phyloP scores from a whole-genome alignment of 2,888 invertebrate species.

The Yponomeuta cagnagella region DNA sequence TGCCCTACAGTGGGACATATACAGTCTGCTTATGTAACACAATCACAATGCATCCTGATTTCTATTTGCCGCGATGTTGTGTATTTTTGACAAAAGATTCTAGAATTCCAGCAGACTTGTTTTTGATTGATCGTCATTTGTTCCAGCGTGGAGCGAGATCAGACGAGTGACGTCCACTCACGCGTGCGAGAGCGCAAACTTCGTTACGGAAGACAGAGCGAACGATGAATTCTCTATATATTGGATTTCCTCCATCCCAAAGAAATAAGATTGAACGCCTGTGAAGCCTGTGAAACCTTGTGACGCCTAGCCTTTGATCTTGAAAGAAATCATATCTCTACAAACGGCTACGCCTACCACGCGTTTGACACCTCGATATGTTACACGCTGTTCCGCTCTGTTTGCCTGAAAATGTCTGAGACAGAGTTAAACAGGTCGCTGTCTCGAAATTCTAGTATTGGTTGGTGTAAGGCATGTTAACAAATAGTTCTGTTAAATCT shows the following conservation, averaged over 20 bases:
- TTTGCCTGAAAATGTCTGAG: no score
- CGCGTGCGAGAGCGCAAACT: neutral
- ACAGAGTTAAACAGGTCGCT: no score
- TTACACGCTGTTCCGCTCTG: no score
- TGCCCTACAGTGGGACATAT: no score
- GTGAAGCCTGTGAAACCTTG: neutral
- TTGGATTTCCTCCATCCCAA: neutral
- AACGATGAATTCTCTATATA: neutral
- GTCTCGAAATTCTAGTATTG: no score
- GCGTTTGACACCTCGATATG: no score
- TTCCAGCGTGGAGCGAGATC: neutral
- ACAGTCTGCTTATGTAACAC: no score
- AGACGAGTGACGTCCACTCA: neutral
- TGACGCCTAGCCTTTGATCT: neutral
- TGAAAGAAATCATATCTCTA: neutral
- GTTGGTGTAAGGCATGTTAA: no score
- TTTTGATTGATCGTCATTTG: neutral
- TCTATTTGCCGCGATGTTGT: no score
- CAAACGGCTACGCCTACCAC: neutral
- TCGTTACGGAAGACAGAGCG: neutral
- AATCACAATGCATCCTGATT: no score
- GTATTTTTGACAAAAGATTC: no score
- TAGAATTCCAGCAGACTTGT: no score
- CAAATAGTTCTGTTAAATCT: constrained; percentile 6
- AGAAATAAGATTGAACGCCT: neutral